Evolutionary conservation across 1,140 invertebrate genomes (phyloP), one percentile per base, ranked within the genome.

Genomic region (Pteromalus puparum): DNA sequence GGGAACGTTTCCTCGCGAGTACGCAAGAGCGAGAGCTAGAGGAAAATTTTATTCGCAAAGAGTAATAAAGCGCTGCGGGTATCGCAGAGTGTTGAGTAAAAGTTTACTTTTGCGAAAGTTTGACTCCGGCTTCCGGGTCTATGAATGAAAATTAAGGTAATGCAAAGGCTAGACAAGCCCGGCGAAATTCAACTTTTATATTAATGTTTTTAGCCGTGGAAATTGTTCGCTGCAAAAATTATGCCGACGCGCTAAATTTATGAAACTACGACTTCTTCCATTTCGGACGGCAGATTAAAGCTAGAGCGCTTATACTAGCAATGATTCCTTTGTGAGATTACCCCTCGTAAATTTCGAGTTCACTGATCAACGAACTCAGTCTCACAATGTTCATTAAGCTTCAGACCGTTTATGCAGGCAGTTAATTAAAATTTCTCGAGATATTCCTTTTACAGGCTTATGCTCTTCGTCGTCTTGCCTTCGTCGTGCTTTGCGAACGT

Each of bases 61-160:
- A 81, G 72, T 84, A 84, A 75, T 81, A 81, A 84, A 84, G 76
- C 21, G 68, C 48, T 46, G 78, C 70, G 30, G 24, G 72, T 84
- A 81, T 81, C 68, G 38, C 38, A 18, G 75, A 6, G 15, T 68
- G 78, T 81, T 84, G 53, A n/a, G 53, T 68, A 68, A 84, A 84
- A 84, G 78, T 80, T 84, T 75, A 84, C 78, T 80, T 81, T 80
- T 68, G 34, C 48, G 2, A 81, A 80, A 81, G 70, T 81, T 84
- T 53, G 28, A 76, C 61, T 75, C 24, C 30, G 76, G 70, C 77
- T 84, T 80, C 68, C 70, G 18, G 77, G 61, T 68, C 77, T 84
- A 81, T 74, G 77, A 81, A 84, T 84, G 83, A 81, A 84, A 84
- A 84, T 81, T 84, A 84, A 84, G 72, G 72, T 76, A 81, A 84